Percentiles rank a stretch among this genome's conserved stretches.
Conservation (phyloP, 2,113 vertebrate species). For the Gymnogyps californianus region DNA sequence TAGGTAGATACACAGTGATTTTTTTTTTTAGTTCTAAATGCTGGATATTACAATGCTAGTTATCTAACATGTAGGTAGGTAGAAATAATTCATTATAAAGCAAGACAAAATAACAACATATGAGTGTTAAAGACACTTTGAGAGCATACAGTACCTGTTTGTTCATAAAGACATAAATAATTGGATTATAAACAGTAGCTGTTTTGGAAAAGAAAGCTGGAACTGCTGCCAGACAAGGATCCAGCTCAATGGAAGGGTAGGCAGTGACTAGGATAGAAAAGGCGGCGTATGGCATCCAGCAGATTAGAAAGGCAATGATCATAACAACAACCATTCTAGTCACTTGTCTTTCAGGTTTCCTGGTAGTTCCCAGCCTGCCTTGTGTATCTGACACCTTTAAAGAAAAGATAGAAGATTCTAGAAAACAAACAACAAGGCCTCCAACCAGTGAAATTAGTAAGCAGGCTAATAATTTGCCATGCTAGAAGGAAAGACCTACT, state of each 20-base stretch:
- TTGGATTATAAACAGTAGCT: constrained; percentile 85
- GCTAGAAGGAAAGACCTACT: too few species aligned
- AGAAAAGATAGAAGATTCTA: background rate
- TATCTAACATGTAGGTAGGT: background rate
- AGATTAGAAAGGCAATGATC: constrained; percentile 87
- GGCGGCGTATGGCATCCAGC: constrained; percentile 84
- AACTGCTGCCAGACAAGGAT: constrained; percentile 81
- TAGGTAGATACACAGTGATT: background rate
- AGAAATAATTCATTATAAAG: background rate
- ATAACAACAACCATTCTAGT: constrained; percentile 89
- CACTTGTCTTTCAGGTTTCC: constrained; percentile 85
- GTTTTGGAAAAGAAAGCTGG: constrained; percentile 91
- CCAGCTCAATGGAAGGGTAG: constrained; percentile 78
- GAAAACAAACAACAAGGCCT: background rate
- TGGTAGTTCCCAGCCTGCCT: constrained; percentile 74
- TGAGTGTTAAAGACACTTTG: background rate
- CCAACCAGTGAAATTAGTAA: background rate
- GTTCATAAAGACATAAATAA: constrained; percentile 93
- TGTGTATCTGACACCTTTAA: constrained; percentile 79
- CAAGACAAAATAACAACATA: background rate
- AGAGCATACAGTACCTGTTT: constrained; percentile 79
- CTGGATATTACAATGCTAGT: background rate
- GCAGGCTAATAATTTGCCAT: background rate
- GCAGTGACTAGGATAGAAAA: constrained; percentile 83
- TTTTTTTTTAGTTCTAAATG: background rate